phyloP scores from a whole-genome alignment of 53 echinoderm and acorn worm species.

The Pentamera pediparva region DNA sequence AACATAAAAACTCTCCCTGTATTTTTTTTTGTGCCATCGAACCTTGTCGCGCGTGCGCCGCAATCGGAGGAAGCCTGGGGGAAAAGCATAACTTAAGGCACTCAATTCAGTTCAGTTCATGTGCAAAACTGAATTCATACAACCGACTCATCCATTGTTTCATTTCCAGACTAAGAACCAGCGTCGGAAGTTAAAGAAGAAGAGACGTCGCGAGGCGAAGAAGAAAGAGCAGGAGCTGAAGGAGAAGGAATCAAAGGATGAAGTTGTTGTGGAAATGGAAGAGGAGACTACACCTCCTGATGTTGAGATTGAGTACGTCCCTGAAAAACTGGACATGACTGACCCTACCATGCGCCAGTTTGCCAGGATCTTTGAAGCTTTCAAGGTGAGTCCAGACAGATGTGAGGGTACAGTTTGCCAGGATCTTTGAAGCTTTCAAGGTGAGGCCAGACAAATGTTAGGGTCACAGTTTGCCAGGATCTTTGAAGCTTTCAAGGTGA shows the following conservation, averaged over 20 bases:
- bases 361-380: constrained; percentile 88
- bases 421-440: constrained; percentile 90
- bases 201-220: constrained; percentile 60
- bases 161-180: constrained; percentile 93
- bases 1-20: no score
- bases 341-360: constrained; percentile 82
- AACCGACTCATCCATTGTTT: no score
- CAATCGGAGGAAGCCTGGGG: no score
- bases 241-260: constrained; percentile 36
- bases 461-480: constrained; percentile 61
- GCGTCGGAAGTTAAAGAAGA: constrained; percentile 90
- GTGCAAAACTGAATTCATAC: no score
- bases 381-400: constrained; percentile 59
- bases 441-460: neutral
- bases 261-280: neutral
- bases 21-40: no score
- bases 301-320: constrained; percentile 85
- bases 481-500: constrained; percentile 86
- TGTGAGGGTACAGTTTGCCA: constrained; percentile 67
- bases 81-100: no score
- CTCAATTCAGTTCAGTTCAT: no score
- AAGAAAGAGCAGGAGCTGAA: constrained; percentile 46
- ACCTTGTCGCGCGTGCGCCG: no score
- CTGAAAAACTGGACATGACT: constrained; percentile 54
- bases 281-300: constrained; percentile 31